Base-by-base conservation (phyloP, 2,797 vertebrate genomes). In the Onychomys leucogaster region DNA sequence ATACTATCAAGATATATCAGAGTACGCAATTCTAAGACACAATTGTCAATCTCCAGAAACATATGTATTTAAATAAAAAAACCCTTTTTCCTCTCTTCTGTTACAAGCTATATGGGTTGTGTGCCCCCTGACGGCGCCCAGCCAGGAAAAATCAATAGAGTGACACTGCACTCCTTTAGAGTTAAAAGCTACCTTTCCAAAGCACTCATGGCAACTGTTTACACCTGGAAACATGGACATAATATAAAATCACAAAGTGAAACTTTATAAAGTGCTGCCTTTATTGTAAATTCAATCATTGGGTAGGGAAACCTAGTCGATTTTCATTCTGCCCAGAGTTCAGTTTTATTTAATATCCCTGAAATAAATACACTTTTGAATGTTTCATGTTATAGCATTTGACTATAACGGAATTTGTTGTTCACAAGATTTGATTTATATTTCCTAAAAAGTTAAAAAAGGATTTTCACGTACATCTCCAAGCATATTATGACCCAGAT, bases 261-360 rank as follows among this genome's bases (percentile, higher is more conserved):
- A 86, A 83, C 13, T 76, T 37, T 89, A 82, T 67, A 77, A 71
- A 55, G 2, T 75, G 25, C 1, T 77, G 0, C 55, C 2, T 87
- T 92, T 89, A 94, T 94, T 96, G 86, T 55, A 85, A 88, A 91
- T 84, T 23, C 34, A 87, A 10, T 41, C n/a, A 88, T 59, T 67
- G 8, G 77, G 49, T 37, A 85, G 16, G 19, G 19, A 12, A 17
- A 57, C 17, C 96, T 71, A 93, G 0, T 92, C 63, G 19, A 75
- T 94, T 78, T 23, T 77, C 77, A 89, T 71, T 89, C 37, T 78
- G 16, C 12, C 89, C 43, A 37, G 41, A 92, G 61, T 90, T 93
- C 23, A 89, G 6, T 46, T 93, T 6, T 67, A 95, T 91, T 95
- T 88, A 93, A 75, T 86, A 76, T 86, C 25, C 32, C 49, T 96